A percentile compares a stretch with the other conserved stretches of the same genome.
phyloP scores from a whole-genome alignment of 2,113 vertebrate species.

The Grammomys dolichurus region DNA sequence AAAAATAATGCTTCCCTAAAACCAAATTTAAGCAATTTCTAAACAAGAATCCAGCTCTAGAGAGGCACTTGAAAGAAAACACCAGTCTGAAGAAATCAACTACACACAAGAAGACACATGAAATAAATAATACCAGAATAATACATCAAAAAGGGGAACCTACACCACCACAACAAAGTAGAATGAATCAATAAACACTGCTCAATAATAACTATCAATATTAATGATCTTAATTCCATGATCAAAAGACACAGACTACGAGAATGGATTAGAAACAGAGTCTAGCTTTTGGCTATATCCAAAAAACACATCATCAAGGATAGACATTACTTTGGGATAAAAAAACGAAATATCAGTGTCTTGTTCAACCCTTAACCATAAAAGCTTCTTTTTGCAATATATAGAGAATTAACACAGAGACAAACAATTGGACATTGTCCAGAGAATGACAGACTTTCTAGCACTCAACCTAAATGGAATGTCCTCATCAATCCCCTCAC shows the following conservation, averaged over 20 bases:
- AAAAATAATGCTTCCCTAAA: neutral
- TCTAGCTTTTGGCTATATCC: neutral
- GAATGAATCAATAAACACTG: neutral
- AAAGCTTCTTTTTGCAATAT: neutral
- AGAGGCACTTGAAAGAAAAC: neutral
- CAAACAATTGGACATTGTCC: neutral
- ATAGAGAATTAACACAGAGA: neutral
- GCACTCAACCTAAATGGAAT: neutral
- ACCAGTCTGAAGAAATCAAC: neutral
- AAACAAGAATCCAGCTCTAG: neutral
- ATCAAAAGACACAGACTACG: neutral
- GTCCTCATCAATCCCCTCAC: neutral
- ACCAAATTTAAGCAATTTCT: neutral
- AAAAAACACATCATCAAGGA: neutral
- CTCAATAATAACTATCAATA: neutral
- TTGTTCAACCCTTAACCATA: neutral
- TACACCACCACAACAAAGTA: neutral
- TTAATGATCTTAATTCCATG: neutral
- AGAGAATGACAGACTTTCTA: neutral
- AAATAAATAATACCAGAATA: neutral
- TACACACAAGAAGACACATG: neutral
- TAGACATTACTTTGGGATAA: neutral
- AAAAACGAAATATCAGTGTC: neutral
- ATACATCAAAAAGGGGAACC: too few species aligned
- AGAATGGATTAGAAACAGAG: neutral